Percentiles rank a stretch among this genome's conserved stretches.
phyloP scores from a whole-genome alignment of 1,140 invertebrate genomes.

The Trichonephila clavata region DNA sequence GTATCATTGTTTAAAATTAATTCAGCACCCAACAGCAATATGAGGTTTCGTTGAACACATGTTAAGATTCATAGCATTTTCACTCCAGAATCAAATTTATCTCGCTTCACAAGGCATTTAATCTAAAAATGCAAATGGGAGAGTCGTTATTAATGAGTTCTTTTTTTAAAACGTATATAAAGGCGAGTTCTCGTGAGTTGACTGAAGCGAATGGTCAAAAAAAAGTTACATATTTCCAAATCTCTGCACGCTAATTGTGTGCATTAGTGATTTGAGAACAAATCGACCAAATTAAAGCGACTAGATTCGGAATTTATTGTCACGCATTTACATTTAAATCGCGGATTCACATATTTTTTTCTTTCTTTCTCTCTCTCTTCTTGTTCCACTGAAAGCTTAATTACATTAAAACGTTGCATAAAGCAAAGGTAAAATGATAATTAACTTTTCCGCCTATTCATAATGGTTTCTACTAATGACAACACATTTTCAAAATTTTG shows the following conservation, averaged over 20 bases:
- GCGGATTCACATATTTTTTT: slow-evolving; percentile 1
- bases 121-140: slow-evolving; percentile 22
- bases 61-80: neutral
- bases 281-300: slow-evolving; percentile 37
- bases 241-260: slow-evolving; percentile 51
- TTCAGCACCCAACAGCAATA: too few relatives aligned
- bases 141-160: neutral
- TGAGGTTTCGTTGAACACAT: neutral
- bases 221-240: neutral
- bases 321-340: slow-evolving; percentile 70
- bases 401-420: slow-evolving; percentile 67
- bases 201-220: neutral
- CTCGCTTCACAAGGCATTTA: neutral
- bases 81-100: neutral
- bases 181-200: neutral
- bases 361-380: neutral
- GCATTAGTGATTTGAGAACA: neutral
- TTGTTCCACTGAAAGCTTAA: slow-evolving; percentile 42
- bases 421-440: slow-evolving; percentile 68
- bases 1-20: too few relatives aligned
- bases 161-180: neutral
- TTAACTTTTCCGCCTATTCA: slow-evolving; percentile 68
- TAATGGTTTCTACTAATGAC: slow-evolving; percentile 70
- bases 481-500: slow-evolving; percentile 66
- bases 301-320: slow-evolving; percentile 55